These are phyloP conservation scores for Astreopora myriophthalma DNA, from an alignment of 64 coral and sea anemone species.

Conservation along the genomic window DNA sequence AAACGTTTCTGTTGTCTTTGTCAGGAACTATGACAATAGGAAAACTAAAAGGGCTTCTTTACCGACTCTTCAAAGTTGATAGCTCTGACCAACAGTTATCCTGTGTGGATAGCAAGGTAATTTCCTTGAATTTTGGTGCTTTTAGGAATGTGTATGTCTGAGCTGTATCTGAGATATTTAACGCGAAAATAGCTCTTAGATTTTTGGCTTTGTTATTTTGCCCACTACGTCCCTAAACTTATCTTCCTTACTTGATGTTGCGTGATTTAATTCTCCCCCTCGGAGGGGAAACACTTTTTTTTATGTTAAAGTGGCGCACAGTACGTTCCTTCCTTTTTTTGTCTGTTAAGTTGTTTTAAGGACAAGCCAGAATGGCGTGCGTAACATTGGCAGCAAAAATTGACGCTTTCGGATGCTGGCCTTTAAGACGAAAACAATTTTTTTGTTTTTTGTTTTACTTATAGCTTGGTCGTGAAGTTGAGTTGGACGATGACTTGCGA, in stretches of 20 bases:
- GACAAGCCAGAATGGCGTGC: neutral
- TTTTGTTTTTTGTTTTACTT: conserved; percentile 18
- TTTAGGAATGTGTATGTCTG: neutral
- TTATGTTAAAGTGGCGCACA: too few relatives aligned
- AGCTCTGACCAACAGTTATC: conserved; percentile 82
- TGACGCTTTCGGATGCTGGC: neutral
- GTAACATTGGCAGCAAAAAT: too few relatives aligned
- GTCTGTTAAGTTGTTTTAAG: neutral
- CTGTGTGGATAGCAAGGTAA: conserved; percentile 85
- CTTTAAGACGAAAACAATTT: neutral
- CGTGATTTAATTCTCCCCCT: too few relatives aligned
- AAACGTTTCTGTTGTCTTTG: neutral
- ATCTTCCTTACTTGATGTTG: too few relatives aligned
- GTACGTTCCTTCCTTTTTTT: too few relatives aligned
- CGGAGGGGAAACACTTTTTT: too few relatives aligned
- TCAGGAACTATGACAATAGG: conserved; percentile 91
- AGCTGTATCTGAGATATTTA: too few relatives aligned
- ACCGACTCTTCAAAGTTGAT: conserved; percentile 81
- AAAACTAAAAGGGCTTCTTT: conserved; percentile 87
- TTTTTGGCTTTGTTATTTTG: too few relatives aligned
- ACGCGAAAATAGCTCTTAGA: too few relatives aligned
- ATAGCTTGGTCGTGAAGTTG: conserved; percentile 85
- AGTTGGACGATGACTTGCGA: conserved; percentile 87
- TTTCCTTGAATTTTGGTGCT: neutral
- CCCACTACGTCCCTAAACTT: too few relatives aligned